A percentile compares a stretch with the other conserved stretches of the same genome.
Evolutionary conservation across 2,888 invertebrate genomes (phyloP).

Genomic region (Apamea sordens): DNA sequence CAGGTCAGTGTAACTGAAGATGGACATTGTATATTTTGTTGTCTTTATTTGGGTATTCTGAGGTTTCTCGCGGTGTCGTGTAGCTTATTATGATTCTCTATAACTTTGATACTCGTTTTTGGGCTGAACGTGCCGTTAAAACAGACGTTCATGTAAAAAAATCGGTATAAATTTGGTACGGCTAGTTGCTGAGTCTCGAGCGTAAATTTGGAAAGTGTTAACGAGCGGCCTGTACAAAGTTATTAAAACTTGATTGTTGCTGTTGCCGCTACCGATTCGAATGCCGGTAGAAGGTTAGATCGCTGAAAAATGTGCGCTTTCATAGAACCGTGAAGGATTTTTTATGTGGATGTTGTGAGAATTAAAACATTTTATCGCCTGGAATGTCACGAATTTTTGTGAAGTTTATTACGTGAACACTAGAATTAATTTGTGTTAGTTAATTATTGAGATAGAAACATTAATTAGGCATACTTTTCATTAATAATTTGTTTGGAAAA

Average conservation of each 20-base stretch:
- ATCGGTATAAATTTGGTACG: constrained; percentile 16
- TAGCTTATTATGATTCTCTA: constrained; percentile 72
- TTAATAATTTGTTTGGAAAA: background rate
- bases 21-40: constrained; percentile 79
- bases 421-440: constrained; percentile 22
- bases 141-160: constrained; percentile 15
- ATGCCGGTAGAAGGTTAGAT: constrained; percentile 57
- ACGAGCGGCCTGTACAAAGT: background rate
- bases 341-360: background rate
- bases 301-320: constrained; percentile 52
- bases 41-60: constrained; percentile 87
- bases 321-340: constrained; percentile 27
- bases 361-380: background rate
- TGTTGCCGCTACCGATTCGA: constrained; percentile 55
- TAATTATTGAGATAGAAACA: constrained; percentile 5
- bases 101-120: constrained; percentile 42
- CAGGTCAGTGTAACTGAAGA: constrained; percentile 80
- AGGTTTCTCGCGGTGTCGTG: constrained; percentile 79
- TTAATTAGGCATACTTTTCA: constrained; percentile 20
- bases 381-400: constrained; percentile 11
- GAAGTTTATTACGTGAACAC: constrained; percentile 7
- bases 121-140: constrained; percentile 1
- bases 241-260: constrained; percentile 56
- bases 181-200: background rate
- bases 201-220: constrained; percentile 60